A percentile compares a stretch with the other conserved stretches of the same genome.
These are phyloP conservation scores for Thereva nobilitata DNA, from an alignment of 2,888 invertebrate species.

Conservation along the genomic window DNA sequence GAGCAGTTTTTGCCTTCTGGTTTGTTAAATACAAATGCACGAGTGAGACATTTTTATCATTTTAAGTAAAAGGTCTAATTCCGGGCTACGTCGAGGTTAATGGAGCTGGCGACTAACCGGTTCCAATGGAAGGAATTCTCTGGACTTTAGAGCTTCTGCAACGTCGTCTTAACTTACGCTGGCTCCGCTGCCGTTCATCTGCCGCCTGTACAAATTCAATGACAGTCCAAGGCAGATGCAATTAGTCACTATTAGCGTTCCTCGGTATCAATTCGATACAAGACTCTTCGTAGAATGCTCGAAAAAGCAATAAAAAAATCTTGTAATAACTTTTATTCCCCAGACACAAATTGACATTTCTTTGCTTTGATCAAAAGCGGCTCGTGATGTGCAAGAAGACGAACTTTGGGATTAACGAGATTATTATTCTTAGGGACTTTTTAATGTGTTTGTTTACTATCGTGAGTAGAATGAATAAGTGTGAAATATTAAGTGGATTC, in stretches of 20 bases:
- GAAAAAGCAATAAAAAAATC: conserved; percentile 11
- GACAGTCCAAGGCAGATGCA: conserved; percentile 39
- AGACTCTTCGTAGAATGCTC: neutral
- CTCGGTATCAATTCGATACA: conserved; percentile 33
- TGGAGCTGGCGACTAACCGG: too few species aligned
- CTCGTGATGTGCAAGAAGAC: neutral
- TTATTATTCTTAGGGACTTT: neutral
- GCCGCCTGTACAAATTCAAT: conserved; percentile 36
- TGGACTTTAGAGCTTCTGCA: too few species aligned
- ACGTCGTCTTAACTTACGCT: neutral
- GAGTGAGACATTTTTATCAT: too few species aligned
- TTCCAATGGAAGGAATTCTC: too few species aligned
- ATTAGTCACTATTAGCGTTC: conserved; percentile 42
- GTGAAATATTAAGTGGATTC: conserved; percentile 15
- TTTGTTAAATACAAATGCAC: too few species aligned
- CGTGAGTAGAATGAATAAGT: conserved; percentile 2
- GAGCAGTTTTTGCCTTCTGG: too few species aligned
- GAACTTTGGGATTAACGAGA: conserved; percentile 4
- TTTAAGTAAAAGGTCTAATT: too few species aligned
- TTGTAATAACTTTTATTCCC: conserved; percentile 40
- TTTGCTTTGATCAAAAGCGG: conserved; percentile 37
- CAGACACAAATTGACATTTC: conserved; percentile 40
- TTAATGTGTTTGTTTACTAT: conserved; percentile 8
- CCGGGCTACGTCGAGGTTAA: too few species aligned
- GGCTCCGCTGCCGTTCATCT: conserved; percentile 8